Conservation (phyloP, 2,113 vertebrate species). For the Dunckerocampus dactyliophorus region DNA sequence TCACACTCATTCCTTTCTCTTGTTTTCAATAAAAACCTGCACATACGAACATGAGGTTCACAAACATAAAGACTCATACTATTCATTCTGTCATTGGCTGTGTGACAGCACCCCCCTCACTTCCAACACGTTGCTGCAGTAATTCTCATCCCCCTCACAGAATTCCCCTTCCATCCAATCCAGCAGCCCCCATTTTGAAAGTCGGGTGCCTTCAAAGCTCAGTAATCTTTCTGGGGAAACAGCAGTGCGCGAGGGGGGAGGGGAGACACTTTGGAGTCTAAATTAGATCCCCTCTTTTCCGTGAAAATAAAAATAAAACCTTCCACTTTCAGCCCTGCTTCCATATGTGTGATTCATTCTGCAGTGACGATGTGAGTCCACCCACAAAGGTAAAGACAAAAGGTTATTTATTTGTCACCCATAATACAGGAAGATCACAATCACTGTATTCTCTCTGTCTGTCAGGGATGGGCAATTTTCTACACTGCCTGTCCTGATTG, state of each 20-base stretch:
- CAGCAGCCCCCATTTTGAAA: constrained; percentile 50
- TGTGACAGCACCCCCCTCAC: constrained; percentile 13
- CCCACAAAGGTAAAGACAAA: neutral
- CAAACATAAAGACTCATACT: constrained; percentile 31
- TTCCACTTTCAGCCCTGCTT: constrained; percentile 22
- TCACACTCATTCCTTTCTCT: constrained; percentile 21
- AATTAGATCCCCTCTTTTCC: constrained; percentile 35
- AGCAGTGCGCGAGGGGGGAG: constrained; percentile 36
- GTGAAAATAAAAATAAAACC: constrained; percentile 28
- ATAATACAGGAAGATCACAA: constrained; percentile 8
- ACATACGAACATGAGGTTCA: constrained; percentile 30
- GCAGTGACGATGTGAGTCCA: constrained; percentile 2
- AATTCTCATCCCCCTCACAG: constrained; percentile 45
- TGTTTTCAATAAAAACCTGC: constrained; percentile 37
- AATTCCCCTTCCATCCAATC: constrained; percentile 34
- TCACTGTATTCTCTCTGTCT: too few species aligned
- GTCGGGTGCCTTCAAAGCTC: constrained; percentile 54
- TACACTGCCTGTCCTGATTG: too few species aligned
- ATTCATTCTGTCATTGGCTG: constrained; percentile 25
- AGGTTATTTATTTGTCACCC: neutral
- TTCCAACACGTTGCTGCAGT: constrained; percentile 3
- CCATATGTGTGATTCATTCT: constrained; percentile 23
- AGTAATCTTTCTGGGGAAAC: constrained; percentile 59
- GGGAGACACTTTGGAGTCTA: constrained; percentile 11
- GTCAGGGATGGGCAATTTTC: too few species aligned